Conservation (phyloP, 2,797 vertebrate genomes). For the Poeciliopsis presidionis region DNA sequence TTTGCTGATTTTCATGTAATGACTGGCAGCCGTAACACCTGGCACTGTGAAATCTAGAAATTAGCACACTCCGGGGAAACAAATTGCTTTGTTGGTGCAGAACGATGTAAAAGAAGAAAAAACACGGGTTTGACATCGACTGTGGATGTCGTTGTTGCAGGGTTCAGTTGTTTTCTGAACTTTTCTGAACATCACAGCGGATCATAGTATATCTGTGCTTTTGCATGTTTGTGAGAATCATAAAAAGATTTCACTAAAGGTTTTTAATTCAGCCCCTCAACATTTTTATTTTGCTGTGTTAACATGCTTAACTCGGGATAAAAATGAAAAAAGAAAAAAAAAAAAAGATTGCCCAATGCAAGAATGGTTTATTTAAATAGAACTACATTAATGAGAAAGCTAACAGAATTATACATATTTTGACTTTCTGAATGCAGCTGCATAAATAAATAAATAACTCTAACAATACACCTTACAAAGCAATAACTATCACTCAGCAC, state of each 20-base stretch:
- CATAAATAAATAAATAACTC: not conserved
- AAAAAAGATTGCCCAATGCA: not conserved
- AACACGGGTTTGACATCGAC: constrained; percentile 48
- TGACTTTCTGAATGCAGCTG: not conserved
- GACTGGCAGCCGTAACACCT: constrained; percentile 78
- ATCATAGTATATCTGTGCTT: not conserved
- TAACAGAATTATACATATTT: not conserved
- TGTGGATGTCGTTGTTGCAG: constrained; percentile 19
- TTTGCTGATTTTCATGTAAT: constrained; percentile 76
- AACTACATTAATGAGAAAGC: not conserved
- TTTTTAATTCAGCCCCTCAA: not conserved
- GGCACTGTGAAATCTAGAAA: constrained; percentile 77
- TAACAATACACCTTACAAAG: not conserved
- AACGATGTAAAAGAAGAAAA: constrained; percentile 43
- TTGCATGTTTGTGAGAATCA: not conserved
- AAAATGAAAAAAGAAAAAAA: not conserved
- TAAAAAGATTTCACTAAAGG: not conserved
- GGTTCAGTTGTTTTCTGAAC: constrained; percentile 42
- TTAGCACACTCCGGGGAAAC: constrained; percentile 75
- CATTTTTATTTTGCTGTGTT: not conserved
- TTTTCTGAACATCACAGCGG: constrained; percentile 12
- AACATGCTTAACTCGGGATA: not conserved
- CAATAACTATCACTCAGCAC: not conserved
- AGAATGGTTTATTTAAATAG: not conserved
- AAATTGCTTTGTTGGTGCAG: constrained; percentile 80